Percentiles rank a stretch among this genome's conserved stretches.
Evolutionary conservation across 2,888 invertebrate genomes (phyloP).

Genomic region (Orthosia incerta): DNA sequence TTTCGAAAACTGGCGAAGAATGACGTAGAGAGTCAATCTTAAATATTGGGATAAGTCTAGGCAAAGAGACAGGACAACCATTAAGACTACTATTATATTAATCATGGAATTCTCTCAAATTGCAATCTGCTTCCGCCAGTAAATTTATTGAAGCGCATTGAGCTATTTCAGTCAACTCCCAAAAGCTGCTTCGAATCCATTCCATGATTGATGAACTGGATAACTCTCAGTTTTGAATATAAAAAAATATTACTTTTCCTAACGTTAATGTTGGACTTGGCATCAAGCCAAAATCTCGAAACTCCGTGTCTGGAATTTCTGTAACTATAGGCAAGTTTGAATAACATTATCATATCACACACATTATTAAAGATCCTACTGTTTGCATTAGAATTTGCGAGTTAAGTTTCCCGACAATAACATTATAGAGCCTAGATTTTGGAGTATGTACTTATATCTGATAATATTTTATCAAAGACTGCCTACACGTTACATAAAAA

Average conservation of each 20-base stretch:
- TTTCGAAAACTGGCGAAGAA: too few species aligned
- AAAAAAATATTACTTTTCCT: conserved; percentile 41
- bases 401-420: conserved; percentile 33
- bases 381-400: conserved; percentile 40
- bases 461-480: conserved; percentile 6
- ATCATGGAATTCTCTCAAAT: not conserved
- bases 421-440: conserved; percentile 5
- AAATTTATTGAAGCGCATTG: conserved; percentile 25
- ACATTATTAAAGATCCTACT: conserved; percentile 41
- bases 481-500: not conserved
- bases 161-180: conserved; percentile 35
- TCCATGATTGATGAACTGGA: conserved; percentile 35
- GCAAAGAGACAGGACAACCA: not conserved
- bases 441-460: not conserved
- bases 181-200: conserved; percentile 24
- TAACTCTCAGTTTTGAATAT: conserved; percentile 26
- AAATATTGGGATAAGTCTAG: not conserved
- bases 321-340: conserved; percentile 38
- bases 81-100: not conserved
- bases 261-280: conserved; percentile 38
- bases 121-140: conserved; percentile 2
- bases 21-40: too few species aligned
- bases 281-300: conserved; percentile 46
- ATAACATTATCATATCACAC: conserved; percentile 55
- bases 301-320: conserved; percentile 32